phyloP scores from a whole-genome alignment of 2,113 vertebrate species.

The Mirza zaza region DNA sequence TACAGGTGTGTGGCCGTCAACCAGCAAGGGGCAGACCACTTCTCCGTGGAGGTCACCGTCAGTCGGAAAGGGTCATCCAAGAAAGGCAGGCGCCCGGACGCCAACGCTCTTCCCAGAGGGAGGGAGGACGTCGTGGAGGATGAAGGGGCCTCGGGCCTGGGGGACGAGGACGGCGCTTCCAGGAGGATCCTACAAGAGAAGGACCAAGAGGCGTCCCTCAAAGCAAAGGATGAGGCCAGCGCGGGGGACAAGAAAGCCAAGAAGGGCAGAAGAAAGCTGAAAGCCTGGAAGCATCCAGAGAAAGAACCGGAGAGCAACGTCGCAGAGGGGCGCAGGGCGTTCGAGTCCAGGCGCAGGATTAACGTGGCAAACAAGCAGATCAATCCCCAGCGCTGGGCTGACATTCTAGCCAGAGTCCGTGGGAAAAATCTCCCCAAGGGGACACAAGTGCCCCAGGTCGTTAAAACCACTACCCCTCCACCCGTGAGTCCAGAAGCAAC shows the following conservation, averaged over 20 bases:
- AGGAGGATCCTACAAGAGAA: neutral
- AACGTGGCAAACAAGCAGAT: conserved; percentile 90
- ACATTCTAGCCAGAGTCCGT: conserved; percentile 92
- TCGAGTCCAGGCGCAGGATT: conserved; percentile 86
- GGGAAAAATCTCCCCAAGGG: conserved; percentile 82
- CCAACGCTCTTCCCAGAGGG: conserved; percentile 79
- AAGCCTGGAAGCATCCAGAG: conserved; percentile 79
- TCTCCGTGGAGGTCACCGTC: conserved; percentile 84
- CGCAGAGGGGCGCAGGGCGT: conserved; percentile 83
- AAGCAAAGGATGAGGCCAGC: conserved; percentile 16
- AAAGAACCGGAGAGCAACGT: conserved; percentile 73
- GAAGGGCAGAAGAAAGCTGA: conserved; percentile 81
- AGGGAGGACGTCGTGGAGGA: conserved; percentile 75
- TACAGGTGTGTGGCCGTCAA: conserved; percentile 94
- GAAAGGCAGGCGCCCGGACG: conserved; percentile 84
- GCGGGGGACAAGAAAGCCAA: conserved; percentile 60
- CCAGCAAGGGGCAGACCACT: conserved; percentile 87
- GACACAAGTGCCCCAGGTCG: conserved; percentile 60
- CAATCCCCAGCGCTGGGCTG: conserved; percentile 92
- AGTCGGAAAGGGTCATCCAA: conserved; percentile 81
- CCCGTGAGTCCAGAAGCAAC: neutral
- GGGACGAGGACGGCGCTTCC: neutral
- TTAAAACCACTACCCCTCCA: neutral
- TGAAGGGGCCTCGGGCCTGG: conserved; percentile 88
- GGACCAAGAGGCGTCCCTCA: conserved; percentile 65